Conservation (phyloP, 2,888 invertebrate species). For the Apeira syringaria region DNA sequence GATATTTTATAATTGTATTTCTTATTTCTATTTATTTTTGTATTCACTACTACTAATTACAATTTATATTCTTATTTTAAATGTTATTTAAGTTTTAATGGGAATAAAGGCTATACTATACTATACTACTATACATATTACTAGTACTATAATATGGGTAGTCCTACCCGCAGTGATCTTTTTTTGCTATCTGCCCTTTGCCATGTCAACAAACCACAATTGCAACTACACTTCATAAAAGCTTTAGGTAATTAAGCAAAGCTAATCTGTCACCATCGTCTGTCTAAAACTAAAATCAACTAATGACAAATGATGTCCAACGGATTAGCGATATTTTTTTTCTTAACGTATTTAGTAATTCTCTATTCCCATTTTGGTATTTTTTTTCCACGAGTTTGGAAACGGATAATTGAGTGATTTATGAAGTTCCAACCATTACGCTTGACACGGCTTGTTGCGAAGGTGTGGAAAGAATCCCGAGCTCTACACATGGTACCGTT, state of each 20-base stretch:
- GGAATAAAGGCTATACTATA: no score
- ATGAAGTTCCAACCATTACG: slow-evolving; percentile 67
- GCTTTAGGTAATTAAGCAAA: not conserved
- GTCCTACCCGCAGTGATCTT: no score
- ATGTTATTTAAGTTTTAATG: no score
- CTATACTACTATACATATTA: no score
- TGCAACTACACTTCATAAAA: not conserved
- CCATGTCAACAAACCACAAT: not conserved
- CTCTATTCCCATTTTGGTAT: slow-evolving; percentile 33
- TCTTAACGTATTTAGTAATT: not conserved
- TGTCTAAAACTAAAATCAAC: slow-evolving; percentile 33
- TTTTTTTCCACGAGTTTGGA: slow-evolving; percentile 19
- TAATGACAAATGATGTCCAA: slow-evolving; percentile 56
- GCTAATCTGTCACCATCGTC: slow-evolving; percentile 16
- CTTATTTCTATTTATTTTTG: no score
- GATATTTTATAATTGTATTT: no score
- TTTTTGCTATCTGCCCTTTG: no score
- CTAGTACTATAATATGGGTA: no score
- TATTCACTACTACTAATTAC: no score
- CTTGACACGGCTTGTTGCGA: slow-evolving; percentile 68
- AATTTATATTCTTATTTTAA: no score
- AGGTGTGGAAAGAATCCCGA: slow-evolving; percentile 65
- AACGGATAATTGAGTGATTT: slow-evolving; percentile 76
- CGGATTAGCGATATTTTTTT: slow-evolving; percentile 62
- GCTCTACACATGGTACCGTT: slow-evolving; percentile 53